Base-by-base conservation (phyloP, 2,888 invertebrate genomes). In the Dermolepida albohirtum region DNA sequence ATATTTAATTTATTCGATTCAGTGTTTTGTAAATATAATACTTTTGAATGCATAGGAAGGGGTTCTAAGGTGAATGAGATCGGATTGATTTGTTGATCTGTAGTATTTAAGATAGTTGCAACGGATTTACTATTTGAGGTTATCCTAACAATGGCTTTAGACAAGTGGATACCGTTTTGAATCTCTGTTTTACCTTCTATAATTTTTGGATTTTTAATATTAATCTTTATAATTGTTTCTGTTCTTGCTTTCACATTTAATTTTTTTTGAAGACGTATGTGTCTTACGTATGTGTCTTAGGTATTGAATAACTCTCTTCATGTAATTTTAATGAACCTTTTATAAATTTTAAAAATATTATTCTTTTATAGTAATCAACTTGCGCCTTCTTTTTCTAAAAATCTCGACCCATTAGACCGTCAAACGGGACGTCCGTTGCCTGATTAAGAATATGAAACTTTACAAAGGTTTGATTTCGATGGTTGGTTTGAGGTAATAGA, bases 391-490 rank as follows among this genome's bases (percentile, higher is more conserved):
- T 43, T 12, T 43, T 57, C 5, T 4, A 43, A 1, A 43, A n/a
- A 57, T 27, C 1, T 57, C 43, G n/a, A n/a, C n/a, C n/a, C n/a
- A n/a, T n/a, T n/a, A n/a, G n/a, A n/a, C n/a, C n/a, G n/a, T 14
- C 41, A 22, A 12, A 57, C 11, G 57, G 57, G 57, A 43, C 43
- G 57, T 57, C 17, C 1, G 57, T 43, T 10, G 10, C 10, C 8
- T 57, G 43, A 12, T 57, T 44, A 5, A 57, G 43, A 17, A 43
- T 57, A 6, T 43, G 57, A 57, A 57, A 57, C 41, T 57, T 41
- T 7, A 17, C 43, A 43, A 57, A 0, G 10, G 7, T 12, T 43
- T 57, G 7, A 12, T 39, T 41, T 5, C 39, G 5, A 17, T 16
- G 29, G n/a, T 17, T n/a, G n/a, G n/a, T 2, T 57, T 40, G 12